phyloP scores from a whole-genome alignment of 1,140 invertebrate genomes.

The honey bee (Apis mellifera) region DNA sequence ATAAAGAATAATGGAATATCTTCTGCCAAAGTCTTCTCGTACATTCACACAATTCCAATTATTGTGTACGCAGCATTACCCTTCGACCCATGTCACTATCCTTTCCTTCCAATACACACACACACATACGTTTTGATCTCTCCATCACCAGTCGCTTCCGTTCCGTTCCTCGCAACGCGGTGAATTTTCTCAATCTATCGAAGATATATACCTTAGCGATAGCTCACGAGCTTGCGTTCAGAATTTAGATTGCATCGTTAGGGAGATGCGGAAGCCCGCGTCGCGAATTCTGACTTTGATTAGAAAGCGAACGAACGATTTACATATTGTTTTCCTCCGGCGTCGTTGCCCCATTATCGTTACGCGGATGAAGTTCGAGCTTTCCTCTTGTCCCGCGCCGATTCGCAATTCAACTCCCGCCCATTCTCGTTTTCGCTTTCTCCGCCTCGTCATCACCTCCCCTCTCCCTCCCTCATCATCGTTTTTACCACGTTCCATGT shows the following conservation, averaged over 20 bases:
- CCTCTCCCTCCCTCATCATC: no score
- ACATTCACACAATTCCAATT: no score
- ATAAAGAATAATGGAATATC: no score
- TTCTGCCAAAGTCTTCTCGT: no score
- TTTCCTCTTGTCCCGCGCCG: conserved; percentile 9
- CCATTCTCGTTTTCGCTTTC: conserved; percentile 3
- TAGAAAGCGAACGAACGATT: conserved; percentile 63
- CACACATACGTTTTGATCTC: no score
- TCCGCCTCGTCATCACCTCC: neutral
- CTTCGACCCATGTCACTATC: no score
- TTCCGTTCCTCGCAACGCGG: neutral
- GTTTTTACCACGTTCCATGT: neutral
- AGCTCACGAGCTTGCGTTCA: conserved; percentile 42
- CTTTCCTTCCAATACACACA: neutral
- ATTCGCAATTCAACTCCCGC: conserved; percentile 13
- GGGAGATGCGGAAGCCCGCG: conserved; percentile 47
- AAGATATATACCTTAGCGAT: conserved; percentile 26
- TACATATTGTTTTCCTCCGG: conserved; percentile 69
- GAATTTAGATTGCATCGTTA: conserved; percentile 73
- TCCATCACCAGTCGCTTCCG: neutral
- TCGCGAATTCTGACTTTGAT: conserved; percentile 64
- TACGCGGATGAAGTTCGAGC: conserved; percentile 59
- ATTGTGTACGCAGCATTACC: no score
- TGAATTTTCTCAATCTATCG: conserved; percentile 47
- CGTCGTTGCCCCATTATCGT: conserved; percentile 64